Conservation (phyloP, 2,888 invertebrate genomes). For the Mayetiola destructor region DNA sequence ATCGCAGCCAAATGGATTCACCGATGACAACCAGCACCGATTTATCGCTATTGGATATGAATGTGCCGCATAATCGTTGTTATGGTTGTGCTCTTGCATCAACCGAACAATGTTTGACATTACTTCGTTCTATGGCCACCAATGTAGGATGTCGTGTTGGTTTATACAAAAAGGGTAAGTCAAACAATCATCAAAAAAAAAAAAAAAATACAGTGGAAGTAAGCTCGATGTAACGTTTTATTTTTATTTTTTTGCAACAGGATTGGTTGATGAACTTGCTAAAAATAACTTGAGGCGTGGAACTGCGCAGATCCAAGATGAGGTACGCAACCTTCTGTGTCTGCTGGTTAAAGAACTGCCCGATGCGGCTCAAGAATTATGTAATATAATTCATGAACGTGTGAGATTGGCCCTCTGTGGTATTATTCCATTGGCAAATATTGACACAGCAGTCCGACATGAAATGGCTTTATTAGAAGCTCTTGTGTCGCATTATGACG, state of each 20-base stretch:
- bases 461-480: conserved; percentile 79
- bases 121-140: conserved; percentile 77
- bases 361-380: conserved; percentile 68
- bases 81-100: conserved; percentile 83
- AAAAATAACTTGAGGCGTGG: conserved; percentile 82
- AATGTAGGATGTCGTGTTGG: conserved; percentile 58
- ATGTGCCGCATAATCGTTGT: conserved; percentile 45
- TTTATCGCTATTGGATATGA: background rate
- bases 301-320: conserved; percentile 70
- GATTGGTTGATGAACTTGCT: conserved; percentile 76
- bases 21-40: conserved; percentile 19
- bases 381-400: conserved; percentile 64
- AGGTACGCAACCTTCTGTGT: conserved; percentile 72
- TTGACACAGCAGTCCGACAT: conserved; percentile 67
- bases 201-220: too few relatives aligned
- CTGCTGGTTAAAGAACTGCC: conserved; percentile 77
- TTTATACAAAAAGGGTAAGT: conserved; percentile 68
- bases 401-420: conserved; percentile 69
- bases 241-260: too few relatives aligned
- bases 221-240: too few relatives aligned
- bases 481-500: conserved; percentile 80
- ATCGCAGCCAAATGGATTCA: conserved; percentile 62
- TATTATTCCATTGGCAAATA: conserved; percentile 56
- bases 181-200: too few relatives aligned
- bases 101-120: conserved; percentile 83